phyloP scores from a whole-genome alignment of 2,888 invertebrate genomes.

The Himalopsyche kuldschensis region DNA sequence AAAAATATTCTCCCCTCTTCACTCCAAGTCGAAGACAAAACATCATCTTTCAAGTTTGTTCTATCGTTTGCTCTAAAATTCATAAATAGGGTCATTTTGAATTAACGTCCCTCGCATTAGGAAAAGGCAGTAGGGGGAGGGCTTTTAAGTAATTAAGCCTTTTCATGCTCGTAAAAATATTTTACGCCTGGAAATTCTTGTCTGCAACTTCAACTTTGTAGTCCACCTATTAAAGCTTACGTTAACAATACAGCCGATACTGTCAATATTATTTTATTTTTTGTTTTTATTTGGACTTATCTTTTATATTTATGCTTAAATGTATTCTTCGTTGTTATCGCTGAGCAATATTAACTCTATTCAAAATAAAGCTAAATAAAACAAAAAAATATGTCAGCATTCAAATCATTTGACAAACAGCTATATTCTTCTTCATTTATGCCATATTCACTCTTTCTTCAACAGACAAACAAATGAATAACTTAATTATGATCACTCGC shows the following conservation, averaged over 20 bases:
- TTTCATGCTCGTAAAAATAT: slow-evolving; percentile 38
- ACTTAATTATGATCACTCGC: no score
- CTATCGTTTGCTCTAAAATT: slow-evolving; percentile 35
- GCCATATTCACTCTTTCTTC: no score
- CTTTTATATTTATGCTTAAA: no score
- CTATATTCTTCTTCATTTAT: no score
- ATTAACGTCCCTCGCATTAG: slow-evolving; percentile 31
- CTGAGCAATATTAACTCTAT: no score
- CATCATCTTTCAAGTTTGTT: slow-evolving; percentile 30
- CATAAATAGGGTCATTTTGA: slow-evolving; percentile 39
- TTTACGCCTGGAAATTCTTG: slow-evolving; percentile 14
- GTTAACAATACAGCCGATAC: background rate
- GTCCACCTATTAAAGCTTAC: slow-evolving; percentile 4
- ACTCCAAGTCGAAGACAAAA: slow-evolving; percentile 20
- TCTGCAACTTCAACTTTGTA: slow-evolving; percentile 20
- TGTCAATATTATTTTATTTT: no score
- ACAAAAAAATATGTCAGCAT: no score
- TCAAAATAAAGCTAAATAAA: no score
- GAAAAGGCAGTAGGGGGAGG: background rate
- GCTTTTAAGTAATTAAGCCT: slow-evolving; percentile 40
- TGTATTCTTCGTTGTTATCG: no score
- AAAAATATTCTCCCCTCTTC: background rate
- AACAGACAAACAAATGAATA: no score
- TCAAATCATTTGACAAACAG: no score
- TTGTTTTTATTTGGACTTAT: no score